Base-by-base conservation (phyloP, 2,797 vertebrate genomes). In the Dromococcyx pavoninus region DNA sequence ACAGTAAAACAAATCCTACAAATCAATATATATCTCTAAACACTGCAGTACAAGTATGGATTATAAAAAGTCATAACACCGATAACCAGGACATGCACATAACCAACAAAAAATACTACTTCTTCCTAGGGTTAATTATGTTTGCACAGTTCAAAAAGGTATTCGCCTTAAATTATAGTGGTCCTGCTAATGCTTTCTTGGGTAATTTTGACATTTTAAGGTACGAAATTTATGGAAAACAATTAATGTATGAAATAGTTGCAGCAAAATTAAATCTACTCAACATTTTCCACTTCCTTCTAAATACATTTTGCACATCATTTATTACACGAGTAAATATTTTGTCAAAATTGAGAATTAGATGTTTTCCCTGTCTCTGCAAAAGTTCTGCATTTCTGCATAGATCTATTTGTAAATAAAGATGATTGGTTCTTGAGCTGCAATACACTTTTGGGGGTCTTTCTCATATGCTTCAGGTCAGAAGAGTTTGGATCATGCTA, bases 11-110 rank as follows among this genome's bases (percentile, higher is more conserved):
- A 92, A 95, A 93, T 67, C 64, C 33, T 85, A 85, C 76, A 94
- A 89, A 96, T 95, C 84, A 85, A 94, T 95, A 82, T n/a, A 89
- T 35, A 82, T 82, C 86, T 71, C 91, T 91, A 96, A 93, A 94
- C 74, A 85, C 56, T 73, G 56, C 41, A 66, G 48, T 39, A 30
- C 13, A 67, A 79, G 39, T 58, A 70, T 2, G 0, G 69, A 94
- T 76, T 92, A 78, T 66, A 66, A 91, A 80, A 94, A 86, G 35
- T 72, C 62, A 30, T 72, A 86, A 88, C 33, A 70, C 1, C 5
- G 46, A 58, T 53, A 91, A 81, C 24, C 39, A 76, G 56, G 27
- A 78, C 91, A 78, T 62, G 83, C 84, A 84, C 67, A 91, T 35
- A 91, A 81, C 88, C 76, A 93, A 82, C 48, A 76, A 91, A 94